A percentile compares a stretch with the other conserved stretches of the same genome.
Evolutionary conservation across 2,888 invertebrate genomes (phyloP).

Genomic region (Drosophila sordidula): DNA sequence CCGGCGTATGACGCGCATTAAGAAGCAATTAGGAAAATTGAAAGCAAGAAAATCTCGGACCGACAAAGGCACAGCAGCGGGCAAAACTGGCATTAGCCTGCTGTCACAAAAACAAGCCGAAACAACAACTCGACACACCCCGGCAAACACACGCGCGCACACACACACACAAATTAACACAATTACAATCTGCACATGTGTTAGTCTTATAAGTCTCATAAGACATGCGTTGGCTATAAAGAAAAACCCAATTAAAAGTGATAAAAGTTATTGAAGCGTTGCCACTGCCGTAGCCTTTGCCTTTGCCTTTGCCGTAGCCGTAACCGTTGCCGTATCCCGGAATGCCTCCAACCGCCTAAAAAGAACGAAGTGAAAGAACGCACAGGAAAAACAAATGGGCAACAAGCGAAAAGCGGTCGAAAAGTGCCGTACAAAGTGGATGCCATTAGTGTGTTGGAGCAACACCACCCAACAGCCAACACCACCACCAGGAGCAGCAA

Average conservation of each 20-base stretch:
- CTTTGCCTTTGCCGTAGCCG: slow-evolving; percentile 14
- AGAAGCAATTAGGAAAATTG: slow-evolving; percentile 77
- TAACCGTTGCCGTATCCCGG: slow-evolving; percentile 9
- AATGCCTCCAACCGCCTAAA: slow-evolving; percentile 1
- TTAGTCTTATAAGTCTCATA: slow-evolving; percentile 57
- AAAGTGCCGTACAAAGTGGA: slow-evolving; percentile 64
- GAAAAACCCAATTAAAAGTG: slow-evolving; percentile 81
- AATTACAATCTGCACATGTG: slow-evolving; percentile 79
- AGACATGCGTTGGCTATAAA: slow-evolving; percentile 80
- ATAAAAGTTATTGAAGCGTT: slow-evolving; percentile 78
- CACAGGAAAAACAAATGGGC: slow-evolving; percentile 60
- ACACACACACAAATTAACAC: slow-evolving; percentile 64
- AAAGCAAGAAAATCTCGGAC: slow-evolving; percentile 56
- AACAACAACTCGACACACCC: slow-evolving; percentile 41
- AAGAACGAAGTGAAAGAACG: slow-evolving; percentile 17
- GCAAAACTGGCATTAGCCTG: slow-evolving; percentile 65
- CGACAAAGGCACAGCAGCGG: slow-evolving; percentile 20
- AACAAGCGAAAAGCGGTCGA: slow-evolving; percentile 49
- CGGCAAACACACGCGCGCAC: slow-evolving; percentile 12
- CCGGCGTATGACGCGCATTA: slow-evolving; percentile 59
- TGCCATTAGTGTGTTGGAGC: slow-evolving; percentile 66
- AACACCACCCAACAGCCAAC: slow-evolving; percentile 23
- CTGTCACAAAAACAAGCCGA: slow-evolving; percentile 60
- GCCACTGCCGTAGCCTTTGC: slow-evolving; percentile 8
- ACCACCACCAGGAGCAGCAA: slow-evolving; percentile 5